Conservation (phyloP, 1,140 invertebrate species). For the Mactra quadrangularis region DNA sequence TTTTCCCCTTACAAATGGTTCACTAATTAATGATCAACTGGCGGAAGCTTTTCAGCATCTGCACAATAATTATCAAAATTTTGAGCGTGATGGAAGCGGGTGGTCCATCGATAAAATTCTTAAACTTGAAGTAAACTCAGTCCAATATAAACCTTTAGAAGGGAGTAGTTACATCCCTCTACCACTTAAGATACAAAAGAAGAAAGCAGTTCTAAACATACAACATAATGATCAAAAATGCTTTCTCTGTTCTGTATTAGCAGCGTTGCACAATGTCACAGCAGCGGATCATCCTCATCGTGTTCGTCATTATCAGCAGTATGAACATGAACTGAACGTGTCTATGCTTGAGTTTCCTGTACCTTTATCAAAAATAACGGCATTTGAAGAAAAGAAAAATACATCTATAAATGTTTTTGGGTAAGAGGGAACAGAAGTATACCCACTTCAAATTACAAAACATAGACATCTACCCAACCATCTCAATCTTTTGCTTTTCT, state of each 20-base stretch:
- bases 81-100: conserved; percentile 43
- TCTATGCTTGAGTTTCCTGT: conserved; percentile 10
- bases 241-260: conserved; percentile 42
- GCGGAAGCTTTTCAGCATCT: conserved; percentile 48
- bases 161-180: conserved; percentile 51
- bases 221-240: conserved; percentile 50
- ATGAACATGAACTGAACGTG: conserved; percentile 28
- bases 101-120: conserved; percentile 51
- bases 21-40: conserved; percentile 33
- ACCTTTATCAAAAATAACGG: conserved; percentile 18
- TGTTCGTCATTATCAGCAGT: conserved; percentile 32
- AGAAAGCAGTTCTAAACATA: conserved; percentile 46
- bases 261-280: neutral
- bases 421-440: conserved; percentile 14
- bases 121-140: conserved; percentile 37
- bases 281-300: neutral
- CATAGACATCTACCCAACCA: conserved; percentile 4
- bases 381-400: conserved; percentile 47
- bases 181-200: conserved; percentile 19
- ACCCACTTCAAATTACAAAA: conserved; percentile 32
- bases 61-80: conserved; percentile 47
- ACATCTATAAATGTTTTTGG: conserved; percentile 53
- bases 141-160: conserved; percentile 33
- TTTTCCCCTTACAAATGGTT: conserved; percentile 15
- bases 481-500: conserved; percentile 43